phyloP scores from a whole-genome alignment of 1,140 invertebrate genomes.

The Helicoverpa zea region DNA sequence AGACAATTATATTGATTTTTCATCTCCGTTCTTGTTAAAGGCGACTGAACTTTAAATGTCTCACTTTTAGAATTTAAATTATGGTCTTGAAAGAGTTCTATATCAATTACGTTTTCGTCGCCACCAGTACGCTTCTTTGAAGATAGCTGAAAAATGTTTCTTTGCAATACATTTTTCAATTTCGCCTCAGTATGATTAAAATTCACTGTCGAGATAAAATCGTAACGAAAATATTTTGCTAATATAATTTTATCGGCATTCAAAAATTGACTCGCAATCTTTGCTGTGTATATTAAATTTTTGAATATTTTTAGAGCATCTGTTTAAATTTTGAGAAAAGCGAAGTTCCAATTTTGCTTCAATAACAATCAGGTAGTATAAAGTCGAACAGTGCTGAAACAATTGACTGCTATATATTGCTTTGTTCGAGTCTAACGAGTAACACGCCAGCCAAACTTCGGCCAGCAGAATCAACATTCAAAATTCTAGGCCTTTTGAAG shows the following conservation, averaged over 20 bases:
- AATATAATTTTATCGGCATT: background rate
- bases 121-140: background rate
- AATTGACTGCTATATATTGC: background rate
- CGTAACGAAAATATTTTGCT: background rate
- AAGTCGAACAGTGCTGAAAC: background rate
- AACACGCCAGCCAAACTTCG: conserved; percentile 25
- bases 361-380: background rate
- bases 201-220: background rate
- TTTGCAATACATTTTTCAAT: background rate
- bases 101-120: background rate
- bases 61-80: conserved; percentile 7
- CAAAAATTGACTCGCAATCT: background rate
- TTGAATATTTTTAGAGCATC: background rate
- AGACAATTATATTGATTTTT: conserved; percentile 46
- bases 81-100: background rate
- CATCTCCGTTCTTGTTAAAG: conserved; percentile 15
- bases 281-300: background rate
- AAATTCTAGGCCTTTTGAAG: conserved; percentile 43
- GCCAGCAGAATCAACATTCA: conserved; percentile 38
- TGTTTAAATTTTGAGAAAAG: background rate
- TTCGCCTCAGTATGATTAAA: background rate
- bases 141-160: background rate
- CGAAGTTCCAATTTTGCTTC: background rate
- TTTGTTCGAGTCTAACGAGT: conserved; percentile 12
- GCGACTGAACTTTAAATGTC: conserved; percentile 35